Base-by-base conservation (phyloP, 2,113 vertebrate genomes). In the Coreoperca whiteheadi region DNA sequence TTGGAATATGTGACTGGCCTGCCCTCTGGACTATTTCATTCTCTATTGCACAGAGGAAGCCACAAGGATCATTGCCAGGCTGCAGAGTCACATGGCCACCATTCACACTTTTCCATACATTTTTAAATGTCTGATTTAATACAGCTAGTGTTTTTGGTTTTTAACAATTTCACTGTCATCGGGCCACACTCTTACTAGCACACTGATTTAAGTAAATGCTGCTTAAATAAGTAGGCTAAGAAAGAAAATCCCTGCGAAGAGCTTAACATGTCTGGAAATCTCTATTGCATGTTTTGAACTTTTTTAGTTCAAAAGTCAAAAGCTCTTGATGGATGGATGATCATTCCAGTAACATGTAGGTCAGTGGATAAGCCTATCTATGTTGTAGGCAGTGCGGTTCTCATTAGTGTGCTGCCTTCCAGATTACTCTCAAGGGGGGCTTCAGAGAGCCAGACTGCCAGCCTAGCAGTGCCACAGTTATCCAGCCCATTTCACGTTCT, bases 271-370 rank as follows among this genome's bases (percentile, higher is more conserved):
- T 89, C 84, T 90, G 87, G 63, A 87, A 88, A 84, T 74, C 84
- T 85, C 43, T 9, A 10, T 48, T 67, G 60, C 77, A 67, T 68
- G 71, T 80, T 75, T 81, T 88, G 30, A 84, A 75, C 79, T 89
- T 88, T 48, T 64, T 77, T 67, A 50, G 50, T 69, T 77, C 20
- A 66, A 63, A 83, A 86, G 82, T 87, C 69, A 79, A 69, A 84
- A 25, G 75, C 80, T 81, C 65, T 78, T 85, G 83, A 81, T 85
- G 57, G 59, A 84, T 85, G 79, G 41, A 46, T 54, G 81, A 83
- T 90, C 87, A 68, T 86, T 86, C 82, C 80, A 37, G 10, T 79
- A 80, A 84, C 89, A 93, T 92, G 86, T 93, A 92, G 91, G 90
- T 92, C 92, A 91, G 84, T 72, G 89, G 88, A 82, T 93, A 86